Conservation (phyloP, 2,888 invertebrate genomes). For the Hemicrepidius hirtus region DNA sequence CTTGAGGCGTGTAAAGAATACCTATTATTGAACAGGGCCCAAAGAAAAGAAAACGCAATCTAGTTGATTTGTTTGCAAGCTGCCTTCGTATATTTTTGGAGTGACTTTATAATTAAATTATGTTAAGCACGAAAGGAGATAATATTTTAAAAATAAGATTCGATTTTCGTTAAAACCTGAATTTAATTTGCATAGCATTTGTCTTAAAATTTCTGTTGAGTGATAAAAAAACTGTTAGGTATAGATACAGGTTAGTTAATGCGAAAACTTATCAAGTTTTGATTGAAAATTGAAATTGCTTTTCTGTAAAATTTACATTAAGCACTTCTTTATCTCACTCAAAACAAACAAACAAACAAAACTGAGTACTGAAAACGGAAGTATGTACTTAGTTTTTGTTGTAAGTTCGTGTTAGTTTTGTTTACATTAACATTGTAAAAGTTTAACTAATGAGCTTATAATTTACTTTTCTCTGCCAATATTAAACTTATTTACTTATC, state of each 20-base stretch:
- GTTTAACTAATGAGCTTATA: not conserved
- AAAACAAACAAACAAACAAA: too few species aligned
- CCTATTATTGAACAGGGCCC: not conserved
- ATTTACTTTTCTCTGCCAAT: too few species aligned
- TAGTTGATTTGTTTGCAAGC: not conserved
- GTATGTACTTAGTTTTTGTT: not conserved
- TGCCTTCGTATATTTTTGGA: not conserved
- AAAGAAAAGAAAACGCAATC: not conserved
- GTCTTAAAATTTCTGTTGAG: not conserved
- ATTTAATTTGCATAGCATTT: not conserved
- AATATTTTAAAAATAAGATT: constrained; percentile 2
- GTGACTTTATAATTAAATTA: constrained; percentile 1
- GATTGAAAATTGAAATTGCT: too few species aligned
- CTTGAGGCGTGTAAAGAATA: not conserved
- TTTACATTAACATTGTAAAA: not conserved
- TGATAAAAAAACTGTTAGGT: not conserved
- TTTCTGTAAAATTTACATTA: too few species aligned
- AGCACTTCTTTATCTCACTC: too few species aligned
- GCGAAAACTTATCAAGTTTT: too few species aligned
- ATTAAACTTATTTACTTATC: too few species aligned
- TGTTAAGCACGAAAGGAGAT: not conserved
- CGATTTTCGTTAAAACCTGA: constrained; percentile 5
- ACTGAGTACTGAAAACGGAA: too few species aligned
- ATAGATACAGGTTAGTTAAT: not conserved
- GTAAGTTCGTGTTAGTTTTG: not conserved